Percentiles rank a stretch among this genome's conserved stretches.
Conservation (phyloP, 2,797 vertebrate genomes). For the Megalops cyprinoides region DNA sequence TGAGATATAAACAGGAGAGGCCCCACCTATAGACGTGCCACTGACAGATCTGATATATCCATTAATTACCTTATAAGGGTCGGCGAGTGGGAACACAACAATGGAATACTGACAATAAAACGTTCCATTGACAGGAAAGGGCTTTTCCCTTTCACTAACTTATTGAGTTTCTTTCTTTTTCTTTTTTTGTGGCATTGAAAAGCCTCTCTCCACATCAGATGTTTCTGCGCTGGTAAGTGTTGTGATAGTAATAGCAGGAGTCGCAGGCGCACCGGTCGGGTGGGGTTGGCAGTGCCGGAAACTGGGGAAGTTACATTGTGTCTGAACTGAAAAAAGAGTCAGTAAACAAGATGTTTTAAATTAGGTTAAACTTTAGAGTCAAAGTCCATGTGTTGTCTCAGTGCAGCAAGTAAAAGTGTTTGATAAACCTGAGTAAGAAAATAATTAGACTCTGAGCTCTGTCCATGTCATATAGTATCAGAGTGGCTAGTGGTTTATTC, state of each 20-base stretch:
- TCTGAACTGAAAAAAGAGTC: slow-evolving; percentile 24
- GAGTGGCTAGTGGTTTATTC: not conserved
- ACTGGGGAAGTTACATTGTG: slow-evolving; percentile 17
- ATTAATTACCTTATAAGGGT: slow-evolving; percentile 69
- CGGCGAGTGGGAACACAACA: slow-evolving; percentile 65
- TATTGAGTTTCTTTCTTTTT: slow-evolving; percentile 30
- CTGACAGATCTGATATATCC: slow-evolving; percentile 67
- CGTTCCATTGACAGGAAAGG: slow-evolving; percentile 72
- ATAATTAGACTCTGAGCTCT: not conserved
- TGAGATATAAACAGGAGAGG: slow-evolving; percentile 78
- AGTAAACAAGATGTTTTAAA: slow-evolving; percentile 16
- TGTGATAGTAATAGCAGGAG: slow-evolving; percentile 1
- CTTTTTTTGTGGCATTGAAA: slow-evolving; percentile 21
- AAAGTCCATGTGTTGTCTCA: slow-evolving; percentile 6
- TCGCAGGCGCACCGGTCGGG: not conserved
- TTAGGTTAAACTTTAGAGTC: not conserved
- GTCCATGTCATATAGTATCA: not conserved
- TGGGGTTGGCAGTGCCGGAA: slow-evolving; percentile 12
- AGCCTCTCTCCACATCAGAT: slow-evolving; percentile 30
- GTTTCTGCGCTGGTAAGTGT: slow-evolving; percentile 20
- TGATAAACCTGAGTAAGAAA: not conserved
- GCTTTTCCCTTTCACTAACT: slow-evolving; percentile 59
- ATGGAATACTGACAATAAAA: slow-evolving; percentile 71
- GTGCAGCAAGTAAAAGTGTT: slow-evolving; percentile 1
- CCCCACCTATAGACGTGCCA: slow-evolving; percentile 73